A percentile compares a stretch with the other conserved stretches of the same genome.
phyloP scores from a whole-genome alignment of 1,140 invertebrate genomes.

The Pseudomyrmex gracilis region DNA sequence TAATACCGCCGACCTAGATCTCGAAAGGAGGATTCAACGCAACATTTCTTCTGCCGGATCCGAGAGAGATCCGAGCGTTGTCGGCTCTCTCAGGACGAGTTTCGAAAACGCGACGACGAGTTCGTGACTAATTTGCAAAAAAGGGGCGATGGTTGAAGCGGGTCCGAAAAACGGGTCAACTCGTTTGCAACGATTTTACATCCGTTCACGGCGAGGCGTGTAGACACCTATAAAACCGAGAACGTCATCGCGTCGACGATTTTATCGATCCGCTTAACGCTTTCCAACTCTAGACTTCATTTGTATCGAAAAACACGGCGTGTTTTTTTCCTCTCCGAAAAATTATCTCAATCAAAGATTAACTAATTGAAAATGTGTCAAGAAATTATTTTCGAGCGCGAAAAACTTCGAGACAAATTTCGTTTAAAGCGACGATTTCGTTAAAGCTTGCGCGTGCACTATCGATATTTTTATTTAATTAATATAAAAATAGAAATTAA shows the following conservation, averaged over 20 bases:
- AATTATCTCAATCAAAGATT: neutral
- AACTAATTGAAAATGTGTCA: neutral
- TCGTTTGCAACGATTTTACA: slow-evolving; percentile 31
- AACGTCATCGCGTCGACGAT: slow-evolving; percentile 9
- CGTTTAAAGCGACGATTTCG: slow-evolving; percentile 11
- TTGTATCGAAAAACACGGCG: neutral
- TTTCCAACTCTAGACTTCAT: slow-evolving; percentile 39
- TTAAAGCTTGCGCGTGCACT: neutral
- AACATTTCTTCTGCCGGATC: slow-evolving; percentile 17
- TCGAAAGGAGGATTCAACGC: slow-evolving; percentile 25
- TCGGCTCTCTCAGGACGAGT: slow-evolving; percentile 21
- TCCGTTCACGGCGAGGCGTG: slow-evolving; percentile 16
- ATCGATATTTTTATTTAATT: neutral
- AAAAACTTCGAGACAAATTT: neutral
- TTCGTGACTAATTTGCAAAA: slow-evolving; percentile 49
- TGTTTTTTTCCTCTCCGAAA: neutral
- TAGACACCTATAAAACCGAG: slow-evolving; percentile 25
- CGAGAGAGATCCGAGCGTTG: slow-evolving; percentile 35
- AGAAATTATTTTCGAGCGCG: too few relatives aligned
- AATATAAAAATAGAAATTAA: neutral
- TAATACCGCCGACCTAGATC: slow-evolving; percentile 47
- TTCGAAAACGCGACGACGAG: slow-evolving; percentile 42
- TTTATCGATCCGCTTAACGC: slow-evolving; percentile 47
- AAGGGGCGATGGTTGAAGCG: neutral
- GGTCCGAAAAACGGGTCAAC: slow-evolving; percentile 38